These are phyloP conservation scores for Clarias fuscus DNA, from an alignment of 2,797 vertebrate species.

Conservation along the genomic window DNA sequence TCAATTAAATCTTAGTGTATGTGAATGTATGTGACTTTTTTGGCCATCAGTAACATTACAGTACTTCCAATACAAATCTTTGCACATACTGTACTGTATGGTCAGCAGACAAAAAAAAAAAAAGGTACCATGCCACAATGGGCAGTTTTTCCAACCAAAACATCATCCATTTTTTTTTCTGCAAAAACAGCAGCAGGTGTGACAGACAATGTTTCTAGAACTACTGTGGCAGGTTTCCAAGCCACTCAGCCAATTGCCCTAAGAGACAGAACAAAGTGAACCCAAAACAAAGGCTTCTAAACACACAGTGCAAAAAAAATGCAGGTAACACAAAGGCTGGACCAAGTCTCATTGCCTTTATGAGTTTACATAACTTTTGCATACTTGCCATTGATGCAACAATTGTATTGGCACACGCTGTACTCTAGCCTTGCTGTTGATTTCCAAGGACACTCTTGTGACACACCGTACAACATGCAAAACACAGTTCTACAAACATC, in stretches of 20 bases:
- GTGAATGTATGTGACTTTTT: not conserved
- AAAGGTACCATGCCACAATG: not conserved
- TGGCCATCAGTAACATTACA: not conserved
- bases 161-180: not conserved
- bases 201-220: not conserved
- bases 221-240: not conserved
- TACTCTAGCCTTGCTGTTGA: not conserved
- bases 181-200: not conserved
- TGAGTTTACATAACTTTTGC: not conserved
- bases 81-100: no score
- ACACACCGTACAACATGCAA: no score
- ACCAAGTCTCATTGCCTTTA: not conserved
- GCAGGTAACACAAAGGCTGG: not conserved
- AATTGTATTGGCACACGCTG: not conserved
- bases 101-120: not conserved
- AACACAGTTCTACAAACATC: not conserved
- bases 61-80: not conserved
- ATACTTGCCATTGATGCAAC: not conserved
- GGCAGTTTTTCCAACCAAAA: no score
- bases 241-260: not conserved
- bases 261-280: not conserved
- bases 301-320: not conserved
- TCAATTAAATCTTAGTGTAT: no score
- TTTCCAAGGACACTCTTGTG: not conserved
- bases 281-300: not conserved